These are phyloP conservation scores for Oeneis ivallda DNA, from an alignment of 2,888 invertebrate species.

Conservation along the genomic window DNA sequence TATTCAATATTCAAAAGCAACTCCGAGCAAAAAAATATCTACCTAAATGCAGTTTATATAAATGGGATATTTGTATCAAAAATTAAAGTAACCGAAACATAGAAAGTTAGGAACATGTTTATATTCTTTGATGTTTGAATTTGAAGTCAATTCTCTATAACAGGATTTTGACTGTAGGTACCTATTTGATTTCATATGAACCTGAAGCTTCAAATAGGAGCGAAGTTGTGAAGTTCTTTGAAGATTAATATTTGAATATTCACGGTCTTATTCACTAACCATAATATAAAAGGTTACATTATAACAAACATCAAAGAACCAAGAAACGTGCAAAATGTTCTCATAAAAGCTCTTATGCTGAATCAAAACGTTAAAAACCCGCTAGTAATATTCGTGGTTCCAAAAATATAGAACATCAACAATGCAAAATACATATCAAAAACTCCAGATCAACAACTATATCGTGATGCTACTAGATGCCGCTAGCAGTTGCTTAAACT, in stretches of 20 bases:
- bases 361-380: background rate
- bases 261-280: background rate
- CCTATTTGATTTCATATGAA: background rate
- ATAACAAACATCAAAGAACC: slow-evolving; percentile 9
- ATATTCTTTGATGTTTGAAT: background rate
- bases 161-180: background rate
- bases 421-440: too few relatives aligned
- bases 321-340: background rate
- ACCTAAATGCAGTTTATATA: too few relatives aligned
- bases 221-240: background rate
- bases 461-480: too few relatives aligned
- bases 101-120: background rate
- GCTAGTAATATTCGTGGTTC: background rate
- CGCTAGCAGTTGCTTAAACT: too few relatives aligned
- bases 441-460: too few relatives aligned
- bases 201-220: background rate
- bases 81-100: too few relatives aligned
- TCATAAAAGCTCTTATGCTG: background rate
- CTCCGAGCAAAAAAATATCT: too few relatives aligned
- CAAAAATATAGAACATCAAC: slow-evolving; percentile 2
- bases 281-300: slow-evolving; percentile 6
- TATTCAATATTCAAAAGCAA: too few relatives aligned
- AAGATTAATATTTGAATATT: slow-evolving; percentile 10
- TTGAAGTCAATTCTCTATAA: background rate
- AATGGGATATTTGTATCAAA: too few relatives aligned